phyloP scores from a whole-genome alignment of 2,888 invertebrate genomes.

The Crepidodera aurea region DNA sequence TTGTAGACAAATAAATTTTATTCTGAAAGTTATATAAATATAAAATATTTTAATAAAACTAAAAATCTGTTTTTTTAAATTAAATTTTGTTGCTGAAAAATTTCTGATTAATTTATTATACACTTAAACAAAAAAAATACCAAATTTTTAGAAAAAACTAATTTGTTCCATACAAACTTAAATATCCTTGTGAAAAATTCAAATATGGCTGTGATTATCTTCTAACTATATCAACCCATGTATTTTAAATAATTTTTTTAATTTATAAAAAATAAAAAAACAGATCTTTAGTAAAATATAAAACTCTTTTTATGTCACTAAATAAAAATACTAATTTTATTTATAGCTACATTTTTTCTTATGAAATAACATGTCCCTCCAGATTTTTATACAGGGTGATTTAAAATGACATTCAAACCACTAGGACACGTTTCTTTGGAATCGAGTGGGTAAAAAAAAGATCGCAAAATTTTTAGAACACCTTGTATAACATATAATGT shows the following conservation, averaged over 20 bases:
- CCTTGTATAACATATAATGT: background rate
- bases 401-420: background rate
- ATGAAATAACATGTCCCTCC: constrained; percentile 2
- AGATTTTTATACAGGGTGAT: background rate
- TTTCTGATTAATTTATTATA: too few relatives aligned
- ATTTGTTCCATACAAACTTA: too few relatives aligned
- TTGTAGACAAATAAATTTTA: background rate
- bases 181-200: background rate
- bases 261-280: too few relatives aligned
- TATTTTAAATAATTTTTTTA: too few relatives aligned
- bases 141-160: too few relatives aligned
- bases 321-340: background rate
- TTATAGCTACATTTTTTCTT: background rate
- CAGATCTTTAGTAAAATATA: background rate
- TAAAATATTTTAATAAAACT: background rate
- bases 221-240: background rate
- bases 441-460: too few relatives aligned
- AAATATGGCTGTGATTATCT: constrained; percentile 2
- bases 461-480: background rate
- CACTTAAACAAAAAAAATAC: too few relatives aligned
- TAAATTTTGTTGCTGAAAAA: background rate
- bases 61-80: constrained; percentile 2
- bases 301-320: background rate
- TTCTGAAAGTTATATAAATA: background rate
- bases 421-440: too few relatives aligned